Base-by-base conservation (phyloP, 2,113 vertebrate genomes). In the Phrynosoma blainvillii region DNA sequence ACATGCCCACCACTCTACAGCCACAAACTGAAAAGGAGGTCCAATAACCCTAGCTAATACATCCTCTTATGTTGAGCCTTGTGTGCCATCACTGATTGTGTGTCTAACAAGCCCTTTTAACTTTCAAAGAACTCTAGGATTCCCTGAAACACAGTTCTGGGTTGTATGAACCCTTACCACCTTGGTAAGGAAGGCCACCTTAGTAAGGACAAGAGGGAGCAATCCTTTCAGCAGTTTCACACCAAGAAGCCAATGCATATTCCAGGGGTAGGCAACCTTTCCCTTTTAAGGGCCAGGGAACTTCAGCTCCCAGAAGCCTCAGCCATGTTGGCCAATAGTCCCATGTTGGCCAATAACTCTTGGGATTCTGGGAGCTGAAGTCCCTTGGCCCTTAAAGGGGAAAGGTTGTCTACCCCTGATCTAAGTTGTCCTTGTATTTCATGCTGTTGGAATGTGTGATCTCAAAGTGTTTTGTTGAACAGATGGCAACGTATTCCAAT, bases 351-450 rank as follows among this genome's bases (percentile, higher is more conserved):
- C n/a, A n/a, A n/a, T n/a, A n/a, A n/a, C n/a, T n/a, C n/a, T n/a
- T n/a, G n/a, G n/a, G n/a, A n/a, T n/a, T n/a, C n/a, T n/a, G n/a
- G n/a, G n/a, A n/a, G n/a, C n/a, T n/a, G n/a, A n/a, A n/a, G n/a
- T n/a, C n/a, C n/a, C n/a, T n/a, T n/a, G n/a, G n/a, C n/a, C n/a
- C n/a, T n/a, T n/a, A n/a, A n/a, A n/a, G n/a, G n/a, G n/a, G n/a
- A n/a, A n/a, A n/a, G n/a, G n/a, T n/a, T n/a, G n/a, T n/a, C n/a
- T n/a, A n/a, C n/a, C n/a, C n/a, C n/a, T n/a, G n/a, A n/a, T n/a
- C 40, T 25, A 36, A 82, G 25, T n/a, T 83, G 81, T 12, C 81
- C 25, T 92, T 0, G 0, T 84, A 36, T 92, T 89, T 87, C 66
- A 74, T 20, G 32, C 70, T 68, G 25, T 11, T 42, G 76, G 36